phyloP scores from a whole-genome alignment of 92 coral and sea anemone genomes.

The Anthopleura xanthogrammica region DNA sequence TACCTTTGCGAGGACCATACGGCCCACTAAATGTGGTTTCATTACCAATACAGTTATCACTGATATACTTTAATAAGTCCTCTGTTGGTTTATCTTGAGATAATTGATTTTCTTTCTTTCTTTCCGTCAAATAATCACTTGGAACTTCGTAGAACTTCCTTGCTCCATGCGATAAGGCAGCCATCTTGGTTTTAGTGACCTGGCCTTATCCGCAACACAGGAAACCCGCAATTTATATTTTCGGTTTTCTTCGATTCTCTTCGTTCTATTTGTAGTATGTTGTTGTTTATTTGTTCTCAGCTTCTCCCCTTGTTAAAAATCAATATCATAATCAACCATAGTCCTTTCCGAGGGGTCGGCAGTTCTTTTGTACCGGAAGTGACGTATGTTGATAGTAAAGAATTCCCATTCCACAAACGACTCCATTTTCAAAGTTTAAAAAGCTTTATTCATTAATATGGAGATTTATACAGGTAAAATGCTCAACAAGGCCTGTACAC shows the following conservation, averaged over 20 bases:
- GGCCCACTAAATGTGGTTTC: constrained; percentile 86
- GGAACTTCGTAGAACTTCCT: constrained; percentile 94
- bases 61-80: constrained; percentile 66
- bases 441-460: neutral
- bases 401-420: too few species aligned
- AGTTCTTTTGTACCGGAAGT: too few species aligned
- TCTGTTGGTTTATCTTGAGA: constrained; percentile 26
- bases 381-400: too few species aligned
- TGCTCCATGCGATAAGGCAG: constrained; percentile 70
- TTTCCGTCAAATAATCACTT: constrained; percentile 39
- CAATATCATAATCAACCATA: too few species aligned
- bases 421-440: neutral
- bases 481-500: neutral
- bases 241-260: neutral
- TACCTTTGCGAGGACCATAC: constrained; percentile 83
- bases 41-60: constrained; percentile 79
- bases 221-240: neutral
- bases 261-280: too few species aligned
- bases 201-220: constrained; percentile 18
- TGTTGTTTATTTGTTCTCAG: neutral
- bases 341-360: too few species aligned
- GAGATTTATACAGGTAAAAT: neutral
- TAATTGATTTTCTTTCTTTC: constrained; percentile 13
- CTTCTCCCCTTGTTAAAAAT: neutral
- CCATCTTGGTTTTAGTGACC: constrained; percentile 72